Evolutionary conservation across 2,888 invertebrate species (phyloP).

Genomic region (Opisthograptis luteolata): DNA sequence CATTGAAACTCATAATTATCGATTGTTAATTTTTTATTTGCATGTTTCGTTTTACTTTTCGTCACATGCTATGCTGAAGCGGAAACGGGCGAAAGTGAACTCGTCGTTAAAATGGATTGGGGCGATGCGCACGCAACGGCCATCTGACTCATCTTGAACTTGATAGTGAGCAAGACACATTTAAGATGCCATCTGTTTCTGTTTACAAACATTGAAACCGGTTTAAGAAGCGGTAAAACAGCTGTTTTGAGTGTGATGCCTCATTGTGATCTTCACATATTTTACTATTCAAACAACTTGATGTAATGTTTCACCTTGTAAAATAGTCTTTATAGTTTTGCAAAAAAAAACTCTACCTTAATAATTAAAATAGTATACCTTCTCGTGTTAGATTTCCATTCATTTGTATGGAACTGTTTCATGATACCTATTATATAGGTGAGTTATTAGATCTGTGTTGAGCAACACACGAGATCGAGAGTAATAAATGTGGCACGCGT

Average conservation of each 20-base stretch:
- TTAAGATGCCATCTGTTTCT: slow-evolving; percentile 40
- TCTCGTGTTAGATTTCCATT: slow-evolving; percentile 12
- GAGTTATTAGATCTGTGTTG: slow-evolving; percentile 36
- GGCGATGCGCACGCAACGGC: slow-evolving; percentile 46
- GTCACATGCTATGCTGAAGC: slow-evolving; percentile 38
- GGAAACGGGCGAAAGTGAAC: slow-evolving; percentile 65
- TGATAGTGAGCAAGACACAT: slow-evolving; percentile 62
- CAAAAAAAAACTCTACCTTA: too few relatives aligned
- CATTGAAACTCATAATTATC: slow-evolving; percentile 28
- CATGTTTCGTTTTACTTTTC: slow-evolving; percentile 28
- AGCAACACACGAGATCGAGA: slow-evolving; percentile 51
- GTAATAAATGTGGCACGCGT: slow-evolving; percentile 55
- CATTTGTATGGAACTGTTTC: slow-evolving; percentile 1
- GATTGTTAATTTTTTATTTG: slow-evolving; percentile 27
- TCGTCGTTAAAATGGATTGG: slow-evolving; percentile 71
- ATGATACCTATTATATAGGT: slow-evolving; percentile 24
- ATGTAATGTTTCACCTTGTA: too few relatives aligned
- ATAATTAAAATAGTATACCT: background rate
- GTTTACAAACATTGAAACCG: slow-evolving; percentile 41
- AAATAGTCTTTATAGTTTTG: too few relatives aligned
- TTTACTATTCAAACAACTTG: too few relatives aligned
- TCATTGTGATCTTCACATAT: too few relatives aligned
- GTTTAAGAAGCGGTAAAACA: slow-evolving; percentile 16
- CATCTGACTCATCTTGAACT: slow-evolving; percentile 73
- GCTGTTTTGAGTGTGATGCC: background rate